These are phyloP conservation scores for Napeogenes inachia DNA, from an alignment of 2,888 invertebrate genomes.

Conservation along the genomic window DNA sequence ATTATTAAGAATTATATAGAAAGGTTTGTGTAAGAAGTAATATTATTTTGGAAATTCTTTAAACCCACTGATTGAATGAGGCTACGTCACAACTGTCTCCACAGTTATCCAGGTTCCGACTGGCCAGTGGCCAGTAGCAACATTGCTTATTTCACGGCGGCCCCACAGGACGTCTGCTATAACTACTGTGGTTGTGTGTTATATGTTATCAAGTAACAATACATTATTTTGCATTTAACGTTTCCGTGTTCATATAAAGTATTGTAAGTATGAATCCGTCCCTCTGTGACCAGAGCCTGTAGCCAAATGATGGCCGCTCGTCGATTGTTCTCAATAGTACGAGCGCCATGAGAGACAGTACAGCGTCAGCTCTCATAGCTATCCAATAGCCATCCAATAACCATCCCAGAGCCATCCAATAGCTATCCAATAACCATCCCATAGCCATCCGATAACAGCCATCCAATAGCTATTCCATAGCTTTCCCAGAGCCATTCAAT, in stretches of 20 bases:
- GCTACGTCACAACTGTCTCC: too few species aligned
- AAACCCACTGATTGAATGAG: background rate
- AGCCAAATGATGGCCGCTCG: background rate
- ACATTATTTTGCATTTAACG: slow-evolving; percentile 55
- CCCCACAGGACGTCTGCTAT: too few species aligned
- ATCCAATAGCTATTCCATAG: too few species aligned
- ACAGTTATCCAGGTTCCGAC: too few species aligned
- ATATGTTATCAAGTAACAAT: slow-evolving; percentile 46
- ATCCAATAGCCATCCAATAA: background rate
- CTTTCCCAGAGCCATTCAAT: too few species aligned
- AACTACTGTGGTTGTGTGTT: slow-evolving; percentile 50
- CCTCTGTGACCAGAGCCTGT: slow-evolving; percentile 43
- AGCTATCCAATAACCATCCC: too few species aligned
- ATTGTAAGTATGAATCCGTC: slow-evolving; percentile 57
- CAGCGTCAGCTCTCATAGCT: too few species aligned
- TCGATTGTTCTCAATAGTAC: background rate
- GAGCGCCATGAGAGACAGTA: too few species aligned
- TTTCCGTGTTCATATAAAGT: slow-evolving; percentile 36
- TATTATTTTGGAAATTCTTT: slow-evolving; percentile 10
- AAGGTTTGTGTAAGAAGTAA: slow-evolving; percentile 10
- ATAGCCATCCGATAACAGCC: too few species aligned
- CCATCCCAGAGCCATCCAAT: too few species aligned
- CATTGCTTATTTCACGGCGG: background rate
- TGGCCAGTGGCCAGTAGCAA: too few species aligned
- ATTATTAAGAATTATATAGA: slow-evolving; percentile 5